Evolutionary conservation across 2,113 vertebrate genomes (phyloP).

Genomic region (Daphoenositta chrysoptera): DNA sequence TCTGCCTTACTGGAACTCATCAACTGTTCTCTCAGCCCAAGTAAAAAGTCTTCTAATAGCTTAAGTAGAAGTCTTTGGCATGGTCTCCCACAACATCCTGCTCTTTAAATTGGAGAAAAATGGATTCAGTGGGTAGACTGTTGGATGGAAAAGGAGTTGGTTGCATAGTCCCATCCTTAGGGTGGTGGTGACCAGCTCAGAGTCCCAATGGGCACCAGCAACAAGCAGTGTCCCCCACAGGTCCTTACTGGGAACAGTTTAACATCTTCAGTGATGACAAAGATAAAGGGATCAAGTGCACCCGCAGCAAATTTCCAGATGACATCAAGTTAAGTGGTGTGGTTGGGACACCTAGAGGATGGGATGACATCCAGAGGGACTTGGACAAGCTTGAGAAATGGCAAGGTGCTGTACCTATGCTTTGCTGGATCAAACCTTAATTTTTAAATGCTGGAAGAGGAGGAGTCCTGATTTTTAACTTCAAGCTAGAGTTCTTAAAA

Average conservation of each 20-base stretch:
- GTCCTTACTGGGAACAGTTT: background rate
- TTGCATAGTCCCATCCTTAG: background rate
- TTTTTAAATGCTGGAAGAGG: background rate
- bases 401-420: background rate
- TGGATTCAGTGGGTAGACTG: background rate
- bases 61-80: background rate
- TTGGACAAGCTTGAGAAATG: background rate
- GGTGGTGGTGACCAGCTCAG: background rate
- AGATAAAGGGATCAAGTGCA: background rate
- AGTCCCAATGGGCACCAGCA: background rate
- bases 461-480: background rate
- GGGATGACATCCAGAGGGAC: background rate
- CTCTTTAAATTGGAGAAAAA: background rate
- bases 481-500: background rate
- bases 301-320: background rate
- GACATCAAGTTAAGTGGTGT: background rate
- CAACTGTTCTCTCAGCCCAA: background rate
- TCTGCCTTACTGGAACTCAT: background rate
- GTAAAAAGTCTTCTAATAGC: background rate
- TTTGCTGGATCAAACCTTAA: background rate
- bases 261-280: background rate
- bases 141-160: background rate
- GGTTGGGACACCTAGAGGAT: background rate
- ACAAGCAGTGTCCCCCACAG: fast-evolving
- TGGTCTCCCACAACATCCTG: background rate